These are phyloP conservation scores for Ephestia elutella DNA, from an alignment of 1,140 invertebrate species.

Conservation along the genomic window DNA sequence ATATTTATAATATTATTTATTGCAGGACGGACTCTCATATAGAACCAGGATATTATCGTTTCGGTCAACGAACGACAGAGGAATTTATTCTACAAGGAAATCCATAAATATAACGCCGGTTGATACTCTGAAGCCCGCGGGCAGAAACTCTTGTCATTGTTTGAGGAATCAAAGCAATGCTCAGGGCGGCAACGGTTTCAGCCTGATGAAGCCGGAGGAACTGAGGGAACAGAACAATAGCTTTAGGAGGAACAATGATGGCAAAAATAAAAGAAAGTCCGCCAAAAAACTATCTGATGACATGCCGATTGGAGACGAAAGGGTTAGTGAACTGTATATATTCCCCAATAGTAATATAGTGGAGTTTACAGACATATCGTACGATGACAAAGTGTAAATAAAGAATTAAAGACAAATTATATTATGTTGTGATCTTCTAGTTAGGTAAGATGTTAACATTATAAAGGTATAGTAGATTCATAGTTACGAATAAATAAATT, in stretches of 20 bases:
- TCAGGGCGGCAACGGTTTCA: slow-evolving; percentile 34
- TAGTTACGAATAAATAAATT: slow-evolving; percentile 8
- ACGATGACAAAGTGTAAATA: slow-evolving; percentile 65
- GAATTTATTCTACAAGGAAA: slow-evolving; percentile 49
- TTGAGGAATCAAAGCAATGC: slow-evolving; percentile 34
- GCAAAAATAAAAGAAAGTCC: slow-evolving; percentile 22
- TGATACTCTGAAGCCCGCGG: slow-evolving; percentile 35
- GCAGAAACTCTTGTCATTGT: slow-evolving; percentile 43
- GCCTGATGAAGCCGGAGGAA: slow-evolving; percentile 29
- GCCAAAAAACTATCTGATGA: slow-evolving; percentile 32
- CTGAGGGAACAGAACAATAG: slow-evolving; percentile 22
- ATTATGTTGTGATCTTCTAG: slow-evolving; percentile 20
- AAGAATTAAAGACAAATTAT: slow-evolving; percentile 15
- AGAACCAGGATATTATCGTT: slow-evolving; percentile 58
- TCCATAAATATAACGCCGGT: slow-evolving; percentile 41
- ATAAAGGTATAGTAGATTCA: no score
- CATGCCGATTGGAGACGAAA: slow-evolving; percentile 50
- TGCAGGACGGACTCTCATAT: slow-evolving; percentile 62
- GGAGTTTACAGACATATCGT: slow-evolving; percentile 59
- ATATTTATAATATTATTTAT: no score
- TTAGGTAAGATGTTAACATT: not conserved
- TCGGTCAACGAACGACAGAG: slow-evolving; percentile 57
- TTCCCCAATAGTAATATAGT: slow-evolving; percentile 66
- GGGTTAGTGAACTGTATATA: slow-evolving; percentile 62
- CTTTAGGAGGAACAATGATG: slow-evolving; percentile 22